phyloP scores from a whole-genome alignment of 2,797 vertebrate genomes.

The Siniperca obscura region DNA sequence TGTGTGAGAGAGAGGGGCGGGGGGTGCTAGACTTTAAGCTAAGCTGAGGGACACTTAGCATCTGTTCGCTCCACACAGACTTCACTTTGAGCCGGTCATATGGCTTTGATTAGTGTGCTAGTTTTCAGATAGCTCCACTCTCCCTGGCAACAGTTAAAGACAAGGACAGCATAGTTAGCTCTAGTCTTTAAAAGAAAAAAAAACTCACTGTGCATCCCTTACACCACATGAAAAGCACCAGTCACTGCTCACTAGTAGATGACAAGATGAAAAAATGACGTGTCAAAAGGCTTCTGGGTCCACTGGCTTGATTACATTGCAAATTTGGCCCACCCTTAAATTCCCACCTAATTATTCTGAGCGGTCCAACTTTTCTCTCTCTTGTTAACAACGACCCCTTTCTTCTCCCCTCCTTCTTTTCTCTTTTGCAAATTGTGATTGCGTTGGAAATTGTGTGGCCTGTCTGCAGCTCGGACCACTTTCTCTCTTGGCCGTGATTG shows the following conservation, averaged over 20 bases:
- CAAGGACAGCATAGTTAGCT: slow-evolving; percentile 79
- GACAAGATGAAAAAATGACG: slow-evolving; percentile 58
- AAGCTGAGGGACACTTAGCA: slow-evolving; percentile 79
- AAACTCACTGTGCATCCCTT: slow-evolving; percentile 57
- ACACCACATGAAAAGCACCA: slow-evolving; percentile 55
- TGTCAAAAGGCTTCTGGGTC: slow-evolving; percentile 61
- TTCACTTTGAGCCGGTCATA: slow-evolving; percentile 83
- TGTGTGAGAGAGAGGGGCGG: slow-evolving; percentile 7
- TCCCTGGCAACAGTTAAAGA: slow-evolving; percentile 75
- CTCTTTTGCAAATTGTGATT: slow-evolving; percentile 67
- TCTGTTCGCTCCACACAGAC: slow-evolving; percentile 79
- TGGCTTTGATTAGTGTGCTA: slow-evolving; percentile 84
- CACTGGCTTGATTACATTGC: slow-evolving; percentile 67
- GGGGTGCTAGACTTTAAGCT: slow-evolving; percentile 59
- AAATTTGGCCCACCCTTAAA: slow-evolving; percentile 73
- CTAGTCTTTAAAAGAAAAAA: slow-evolving; percentile 46
- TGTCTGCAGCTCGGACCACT: slow-evolving; percentile 59
- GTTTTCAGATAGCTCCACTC: slow-evolving; percentile 74
- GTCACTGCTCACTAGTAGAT: slow-evolving; percentile 32
- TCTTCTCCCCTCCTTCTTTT: slow-evolving; percentile 68
- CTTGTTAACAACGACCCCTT: slow-evolving; percentile 73
- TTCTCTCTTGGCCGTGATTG: slow-evolving; percentile 60
- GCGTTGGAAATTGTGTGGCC: slow-evolving; percentile 68
- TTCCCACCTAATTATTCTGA: slow-evolving; percentile 74
- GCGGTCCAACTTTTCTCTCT: slow-evolving; percentile 68